Base-by-base conservation (phyloP, 92 coral and sea anemone genomes). In the Bergia sp. region DNA sequence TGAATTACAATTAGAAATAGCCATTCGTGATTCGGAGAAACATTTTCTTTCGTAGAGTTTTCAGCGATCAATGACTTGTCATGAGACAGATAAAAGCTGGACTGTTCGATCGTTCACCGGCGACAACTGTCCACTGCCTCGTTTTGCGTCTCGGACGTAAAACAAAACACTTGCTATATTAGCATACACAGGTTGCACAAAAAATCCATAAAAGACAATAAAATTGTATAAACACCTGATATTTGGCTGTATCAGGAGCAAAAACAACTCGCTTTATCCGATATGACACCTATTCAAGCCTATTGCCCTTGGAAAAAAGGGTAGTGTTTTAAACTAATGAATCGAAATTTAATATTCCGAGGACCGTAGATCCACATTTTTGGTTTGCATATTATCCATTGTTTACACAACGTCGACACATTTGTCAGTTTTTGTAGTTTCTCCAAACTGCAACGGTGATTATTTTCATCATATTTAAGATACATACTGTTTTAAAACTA, bases 191-290 rank as follows among this genome's bases (percentile, higher is more conserved):
- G 47, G 73, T 37, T 55, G 12, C 49, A 36, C 85, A 37, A 79
- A 16, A 10, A 80, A 80, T 53, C 61, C 85, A 80, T 80, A 80
- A 80, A 50, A 37, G 49, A 80, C 85, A 80, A 80, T 80, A 37
- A 13, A 55, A 37, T 80, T 80, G 85, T 80, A 80, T 80, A 80
- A 80, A 3, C 85, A 55, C 72, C 72, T 55, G 85, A 67, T 55
- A 80, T 80, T 55, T 29, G 18, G 5, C 40, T 36, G 41, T 16
- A 16, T 12, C 71, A 47, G 5, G 16, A 36, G 42, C 12, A 77
- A 44, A 16, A n/a, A 29, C 41, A 47, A 79, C 0, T 79, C 20
- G 67, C 83, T 50, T 61, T 61, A 61, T 61, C 23, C 69, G 69
- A 61, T 61, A 61, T 61, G 58, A 53, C 2, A 53, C 11, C 18